Evolutionary conservation across 2,888 invertebrate species (phyloP).

Genomic region (Diarsia dahlii): DNA sequence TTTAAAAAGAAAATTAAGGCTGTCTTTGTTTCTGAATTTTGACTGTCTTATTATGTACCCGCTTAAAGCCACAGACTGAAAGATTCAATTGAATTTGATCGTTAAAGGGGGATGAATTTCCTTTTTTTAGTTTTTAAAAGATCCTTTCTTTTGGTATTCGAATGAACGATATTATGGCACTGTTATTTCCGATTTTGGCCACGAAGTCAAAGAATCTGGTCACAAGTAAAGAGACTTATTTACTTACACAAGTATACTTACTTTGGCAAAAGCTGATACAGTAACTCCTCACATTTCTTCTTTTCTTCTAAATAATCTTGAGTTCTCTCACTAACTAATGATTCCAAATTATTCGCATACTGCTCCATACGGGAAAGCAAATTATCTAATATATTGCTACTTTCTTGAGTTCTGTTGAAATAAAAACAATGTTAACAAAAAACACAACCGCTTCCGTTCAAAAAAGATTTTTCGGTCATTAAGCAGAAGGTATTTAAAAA

Average conservation of each 20-base stretch:
- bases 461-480: not conserved
- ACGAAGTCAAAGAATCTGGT: not conserved
- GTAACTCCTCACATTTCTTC: constrained; percentile 98
- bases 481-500: constrained; percentile 3
- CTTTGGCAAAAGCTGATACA: constrained; percentile 99
- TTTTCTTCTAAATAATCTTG: constrained; percentile 99
- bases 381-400: constrained; percentile 98
- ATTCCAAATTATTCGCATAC: constrained; percentile 99
- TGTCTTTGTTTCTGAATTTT: constrained; percentile 8
- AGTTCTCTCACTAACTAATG: constrained; percentile 98
- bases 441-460: not conserved
- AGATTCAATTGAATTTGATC: not conserved
- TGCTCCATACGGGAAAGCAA: constrained; percentile 99
- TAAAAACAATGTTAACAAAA: constrained; percentile 53
- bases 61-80: not conserved
- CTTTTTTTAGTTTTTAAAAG: not conserved
- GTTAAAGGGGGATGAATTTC: constrained; percentile 23
- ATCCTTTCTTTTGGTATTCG: not conserved
- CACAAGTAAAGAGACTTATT: not conserved
- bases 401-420: constrained; percentile 94
- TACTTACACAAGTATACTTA: constrained; percentile 85
- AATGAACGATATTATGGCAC: not conserved
- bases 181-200: not conserved
- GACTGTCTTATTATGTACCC: not conserved
- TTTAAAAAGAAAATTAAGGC: constrained; percentile 7